phyloP scores from a whole-genome alignment of 2,797 vertebrate genomes.

The Pangasius larnaudii region DNA sequence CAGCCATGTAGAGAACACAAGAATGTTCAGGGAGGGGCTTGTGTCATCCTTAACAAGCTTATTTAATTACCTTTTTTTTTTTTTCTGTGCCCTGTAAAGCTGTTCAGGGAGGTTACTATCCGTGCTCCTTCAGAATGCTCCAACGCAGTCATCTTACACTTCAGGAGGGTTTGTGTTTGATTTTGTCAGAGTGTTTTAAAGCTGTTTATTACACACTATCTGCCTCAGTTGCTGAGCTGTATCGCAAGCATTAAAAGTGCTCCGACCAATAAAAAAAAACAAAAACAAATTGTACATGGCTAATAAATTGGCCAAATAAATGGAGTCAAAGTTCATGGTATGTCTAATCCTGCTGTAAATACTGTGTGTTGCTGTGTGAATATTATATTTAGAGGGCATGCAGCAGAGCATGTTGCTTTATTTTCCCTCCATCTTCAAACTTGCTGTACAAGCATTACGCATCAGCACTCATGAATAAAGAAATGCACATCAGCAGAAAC shows the following conservation, averaged over 20 bases:
- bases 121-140: neutral
- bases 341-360: constrained; percentile 22
- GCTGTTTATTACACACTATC: constrained; percentile 5
- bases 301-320: constrained; percentile 49
- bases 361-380: constrained; percentile 10
- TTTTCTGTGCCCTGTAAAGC: constrained; percentile 10
- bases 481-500: constrained; percentile 22
- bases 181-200: constrained; percentile 16
- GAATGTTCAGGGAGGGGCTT: constrained; percentile 30
- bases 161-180: constrained; percentile 29
- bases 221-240: neutral
- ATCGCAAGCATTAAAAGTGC: neutral
- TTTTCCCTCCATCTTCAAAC: constrained; percentile 15
- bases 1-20: constrained; percentile 55
- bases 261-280: constrained; percentile 23
- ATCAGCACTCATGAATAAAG: constrained; percentile 31
- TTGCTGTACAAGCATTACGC: constrained; percentile 26
- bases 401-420: constrained; percentile 1
- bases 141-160: neutral
- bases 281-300: constrained; percentile 16
- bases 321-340: constrained; percentile 27
- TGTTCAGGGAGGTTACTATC: constrained; percentile 32
- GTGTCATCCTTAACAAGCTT: constrained; percentile 49
- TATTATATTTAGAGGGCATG: constrained; percentile 36
- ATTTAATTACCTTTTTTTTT: constrained; percentile 42